Base-by-base conservation (phyloP, 2,888 invertebrate species). In the Physocephala rufipes region DNA sequence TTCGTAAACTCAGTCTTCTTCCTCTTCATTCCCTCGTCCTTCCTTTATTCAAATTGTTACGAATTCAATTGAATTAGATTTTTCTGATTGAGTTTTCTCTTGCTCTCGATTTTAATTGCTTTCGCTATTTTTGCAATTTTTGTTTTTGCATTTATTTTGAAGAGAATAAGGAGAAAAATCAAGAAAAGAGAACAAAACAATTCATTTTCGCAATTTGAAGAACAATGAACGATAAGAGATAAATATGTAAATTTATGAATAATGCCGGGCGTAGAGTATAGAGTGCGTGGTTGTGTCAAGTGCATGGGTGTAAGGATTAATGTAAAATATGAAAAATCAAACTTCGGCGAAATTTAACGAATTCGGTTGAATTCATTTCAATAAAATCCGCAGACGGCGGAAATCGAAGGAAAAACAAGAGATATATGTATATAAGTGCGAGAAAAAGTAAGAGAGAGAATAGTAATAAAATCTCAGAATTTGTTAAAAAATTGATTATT, bases 41-140 rank as follows among this genome's bases (percentile, higher is more conserved):
- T 78, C 73, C 72, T 72, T 30, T 59, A 63, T 70, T 63, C 69
- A 49, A 55, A 45, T 47, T 67, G 59, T 76, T 76, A 76, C 77
- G 79, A 77, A 78, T 78, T 78, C 79, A 83, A 83, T 83, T 80
- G 82, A 83, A 83, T 83, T 83, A 83, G 83, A 83, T 82, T 81
- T 82, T 83, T 82, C 82, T 83, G 82, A 83, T 83, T 83, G 82
- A 83, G 82, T 83, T 83, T 83, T 82, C 82, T 83, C 45, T 63
- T 55, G 81, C 61, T 68, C 81, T 68, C 81, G 83, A 82, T 83
- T 83, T 83, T 83, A 83, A 83, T 83, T 83, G 83, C 82, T 82
- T 83, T 82, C 80, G 79, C 79, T 75, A 30, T 61, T 26, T 36
- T 59, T n/a, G n/a, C n/a, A n/a, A n/a, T 59, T 67, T 36, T 21